Percentiles rank a stretch among this genome's conserved stretches.
Conservation (phyloP, 92 coral and sea anemone genomes). For the Epizoanthus stellaris region DNA sequence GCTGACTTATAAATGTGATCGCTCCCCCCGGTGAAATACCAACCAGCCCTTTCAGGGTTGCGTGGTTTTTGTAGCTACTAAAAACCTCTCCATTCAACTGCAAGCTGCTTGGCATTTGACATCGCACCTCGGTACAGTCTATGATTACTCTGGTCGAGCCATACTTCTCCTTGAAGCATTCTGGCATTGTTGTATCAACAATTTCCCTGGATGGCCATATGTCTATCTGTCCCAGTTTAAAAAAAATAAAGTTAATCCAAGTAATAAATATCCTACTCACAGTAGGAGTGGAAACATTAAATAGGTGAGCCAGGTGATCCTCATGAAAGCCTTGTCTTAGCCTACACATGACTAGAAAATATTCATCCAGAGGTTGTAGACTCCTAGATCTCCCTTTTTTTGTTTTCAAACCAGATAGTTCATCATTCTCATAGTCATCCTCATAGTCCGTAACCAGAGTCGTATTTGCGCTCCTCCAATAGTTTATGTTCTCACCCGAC, state of each 20-base stretch:
- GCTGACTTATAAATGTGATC: background rate
- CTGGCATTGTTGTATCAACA: conserved; percentile 59
- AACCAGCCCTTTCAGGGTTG: background rate
- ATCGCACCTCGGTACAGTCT: conserved; percentile 61
- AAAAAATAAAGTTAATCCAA: conserved; percentile 68
- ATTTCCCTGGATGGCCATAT: conserved; percentile 67
- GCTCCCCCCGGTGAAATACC: conserved; percentile 34
- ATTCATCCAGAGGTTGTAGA: conserved; percentile 49
- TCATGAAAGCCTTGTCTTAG: conserved; percentile 66
- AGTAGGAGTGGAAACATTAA: conserved; percentile 58
- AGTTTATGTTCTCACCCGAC: conserved; percentile 26
- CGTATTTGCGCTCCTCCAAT: conserved; percentile 37
- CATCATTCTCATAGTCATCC: no score
- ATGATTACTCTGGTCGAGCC: conserved; percentile 52
- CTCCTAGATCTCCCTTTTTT: conserved; percentile 51
- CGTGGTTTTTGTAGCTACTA: conserved; percentile 22
- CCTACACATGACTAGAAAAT: conserved; percentile 67
- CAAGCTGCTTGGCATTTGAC: conserved; percentile 75
- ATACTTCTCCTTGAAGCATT: conserved; percentile 59
- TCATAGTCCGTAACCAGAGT: no score
- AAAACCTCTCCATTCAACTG: conserved; percentile 23
- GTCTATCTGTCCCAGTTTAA: conserved; percentile 48
- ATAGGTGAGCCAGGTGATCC: conserved; percentile 59
- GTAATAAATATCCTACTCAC: conserved; percentile 55
- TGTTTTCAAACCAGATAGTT: no score